Base-by-base conservation (phyloP, 2,797 vertebrate genomes). In the Sciurus vulgaris region DNA sequence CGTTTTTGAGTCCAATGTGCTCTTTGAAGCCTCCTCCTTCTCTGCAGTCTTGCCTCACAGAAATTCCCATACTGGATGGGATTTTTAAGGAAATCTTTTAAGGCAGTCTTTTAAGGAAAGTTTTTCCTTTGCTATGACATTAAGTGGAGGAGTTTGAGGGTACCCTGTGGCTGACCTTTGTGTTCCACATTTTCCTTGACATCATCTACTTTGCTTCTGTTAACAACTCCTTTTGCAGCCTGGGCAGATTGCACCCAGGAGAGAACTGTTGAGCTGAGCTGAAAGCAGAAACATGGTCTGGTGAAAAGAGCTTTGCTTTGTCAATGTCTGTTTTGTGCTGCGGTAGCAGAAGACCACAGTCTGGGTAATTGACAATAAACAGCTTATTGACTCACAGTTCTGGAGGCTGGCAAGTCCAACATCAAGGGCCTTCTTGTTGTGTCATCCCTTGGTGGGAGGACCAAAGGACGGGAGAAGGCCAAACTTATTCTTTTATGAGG, bases 1-100 rank as follows among this genome's bases (percentile, higher is more conserved):
- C 41, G 47, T 76, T 95, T 54, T 67, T 95, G 89, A 92, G 65
- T 38, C 65, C 77, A 67, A 51, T 13, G 30, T 74, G 78, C 33
- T 79, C 14, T 86, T 87, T 69, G 41, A 87, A 54, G 61, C 35
- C 35, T 61, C 3, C 63, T 89, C 33, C 24, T 56, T 63, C 88
- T 89, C 89, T 78, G 28, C 12, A 51, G 0, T 89, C 44, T 89
- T 69, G 35, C 49, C 92, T 84, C 13, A 28, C 33, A 91, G 11
- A 47, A 5, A 7, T 56, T 56, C 18, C 54, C 20, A 56, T 22
- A 7, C 6, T 56, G 54, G 54, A 56, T 56, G 20, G 54, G 20
- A 54, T 18, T 54, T 54, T 18, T 54, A 20, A 54, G 54, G 54
- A 54, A 35, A 41, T 26, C 13, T 67, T 26, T 51, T 10, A 76